Evolutionary conservation across 2,113 vertebrate genomes (phyloP).

Genomic region (Upupa epops): DNA sequence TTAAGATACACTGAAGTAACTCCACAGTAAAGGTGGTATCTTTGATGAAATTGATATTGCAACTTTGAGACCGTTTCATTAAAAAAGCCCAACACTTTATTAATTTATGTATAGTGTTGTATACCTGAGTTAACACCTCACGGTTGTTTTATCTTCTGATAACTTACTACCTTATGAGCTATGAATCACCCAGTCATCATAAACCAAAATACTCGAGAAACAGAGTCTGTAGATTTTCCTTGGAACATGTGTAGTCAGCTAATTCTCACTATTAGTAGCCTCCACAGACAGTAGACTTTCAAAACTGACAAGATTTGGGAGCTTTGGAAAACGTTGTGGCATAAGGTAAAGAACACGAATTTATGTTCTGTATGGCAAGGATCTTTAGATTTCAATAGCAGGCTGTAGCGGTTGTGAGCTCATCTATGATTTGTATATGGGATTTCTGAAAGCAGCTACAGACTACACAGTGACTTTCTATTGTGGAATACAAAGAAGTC

Average conservation of each 20-base stretch:
- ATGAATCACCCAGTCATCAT: not conserved
- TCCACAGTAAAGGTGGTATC: not conserved
- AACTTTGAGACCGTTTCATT: not conserved
- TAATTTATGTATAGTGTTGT: not conserved
- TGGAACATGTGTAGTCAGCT: not conserved
- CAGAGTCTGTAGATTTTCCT: not conserved
- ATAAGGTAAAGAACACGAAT: not conserved
- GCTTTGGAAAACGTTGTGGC: not conserved
- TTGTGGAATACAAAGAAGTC: not conserved
- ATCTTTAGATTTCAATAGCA: not conserved
- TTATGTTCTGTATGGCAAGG: not conserved
- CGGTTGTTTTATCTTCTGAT: not conserved
- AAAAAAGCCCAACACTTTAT: not conserved
- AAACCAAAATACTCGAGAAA: not conserved
- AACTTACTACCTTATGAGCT: not conserved
- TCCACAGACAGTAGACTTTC: not conserved
- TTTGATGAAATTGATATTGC: not conserved
- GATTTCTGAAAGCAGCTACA: not conserved
- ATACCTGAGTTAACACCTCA: not conserved
- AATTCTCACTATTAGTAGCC: not conserved
- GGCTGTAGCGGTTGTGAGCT: not conserved
- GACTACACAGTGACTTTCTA: not conserved
- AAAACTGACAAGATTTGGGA: not conserved
- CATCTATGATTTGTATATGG: not conserved
- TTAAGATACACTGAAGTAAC: not conserved